These are phyloP conservation scores for Ataeniobius toweri DNA, from an alignment of 2,797 vertebrate genomes.

Conservation along the genomic window DNA sequence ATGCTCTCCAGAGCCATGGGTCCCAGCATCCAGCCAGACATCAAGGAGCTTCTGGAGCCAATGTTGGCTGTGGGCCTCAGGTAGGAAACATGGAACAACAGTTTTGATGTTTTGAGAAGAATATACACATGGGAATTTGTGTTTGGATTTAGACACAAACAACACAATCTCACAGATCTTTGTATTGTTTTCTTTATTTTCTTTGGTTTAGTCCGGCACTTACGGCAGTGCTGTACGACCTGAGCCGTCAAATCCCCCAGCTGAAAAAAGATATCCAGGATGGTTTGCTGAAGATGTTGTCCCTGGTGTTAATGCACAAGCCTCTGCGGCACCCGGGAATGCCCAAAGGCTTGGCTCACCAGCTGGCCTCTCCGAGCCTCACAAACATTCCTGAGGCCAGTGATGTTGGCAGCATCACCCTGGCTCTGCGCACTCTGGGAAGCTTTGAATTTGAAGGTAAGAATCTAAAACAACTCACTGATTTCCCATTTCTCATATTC, in stretches of 20 bases:
- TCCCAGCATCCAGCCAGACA: slow-evolving; percentile 94
- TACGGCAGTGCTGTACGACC: slow-evolving; percentile 94
- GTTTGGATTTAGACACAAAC: neutral
- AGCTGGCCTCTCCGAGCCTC: slow-evolving; percentile 95
- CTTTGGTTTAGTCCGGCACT: slow-evolving; percentile 86
- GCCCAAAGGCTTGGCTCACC: slow-evolving; percentile 96
- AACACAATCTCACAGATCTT: neutral
- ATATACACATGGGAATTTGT: neutral
- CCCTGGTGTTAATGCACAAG: slow-evolving; percentile 97
- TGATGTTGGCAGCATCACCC: slow-evolving; percentile 96
- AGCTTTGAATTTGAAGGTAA: slow-evolving; percentile 99
- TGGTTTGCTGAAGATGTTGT: slow-evolving; percentile 97
- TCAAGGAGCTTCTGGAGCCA: slow-evolving; percentile 97
- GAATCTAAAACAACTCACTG: slow-evolving; percentile 5
- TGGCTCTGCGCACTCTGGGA: slow-evolving; percentile 94
- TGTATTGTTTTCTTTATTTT: neutral
- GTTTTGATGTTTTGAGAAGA: neutral
- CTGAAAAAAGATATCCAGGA: slow-evolving; percentile 99
- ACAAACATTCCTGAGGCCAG: slow-evolving; percentile 95
- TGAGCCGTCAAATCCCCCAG: slow-evolving; percentile 97
- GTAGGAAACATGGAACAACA: slow-evolving; percentile 63
- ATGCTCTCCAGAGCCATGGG: slow-evolving; percentile 98
- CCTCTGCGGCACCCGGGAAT: slow-evolving; percentile 96
- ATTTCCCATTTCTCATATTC: neutral
- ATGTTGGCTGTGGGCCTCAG: slow-evolving; percentile 98